Evolutionary conservation across 2,888 invertebrate species (phyloP).

Genomic region (Laspeyria flexula): DNA sequence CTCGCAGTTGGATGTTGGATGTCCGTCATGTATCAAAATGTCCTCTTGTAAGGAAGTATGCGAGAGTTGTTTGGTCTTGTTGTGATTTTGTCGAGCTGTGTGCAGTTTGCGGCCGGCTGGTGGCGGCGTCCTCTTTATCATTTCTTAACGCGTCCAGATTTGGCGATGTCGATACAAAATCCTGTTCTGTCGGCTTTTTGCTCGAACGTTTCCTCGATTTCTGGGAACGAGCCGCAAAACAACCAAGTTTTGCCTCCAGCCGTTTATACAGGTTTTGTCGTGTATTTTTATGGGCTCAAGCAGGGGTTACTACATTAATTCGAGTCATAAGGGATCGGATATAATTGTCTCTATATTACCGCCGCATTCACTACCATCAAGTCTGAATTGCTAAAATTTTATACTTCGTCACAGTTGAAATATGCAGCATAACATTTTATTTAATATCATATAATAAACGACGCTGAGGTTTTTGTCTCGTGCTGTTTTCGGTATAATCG

Average conservation of each 20-base stretch:
- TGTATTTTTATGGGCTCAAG: slow-evolving; percentile 79
- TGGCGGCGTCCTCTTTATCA: slow-evolving; percentile 81
- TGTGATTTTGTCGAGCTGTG: slow-evolving; percentile 57
- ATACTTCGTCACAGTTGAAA: slow-evolving; percentile 8
- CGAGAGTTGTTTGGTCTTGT: slow-evolving; percentile 45
- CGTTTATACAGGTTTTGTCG: slow-evolving; percentile 82
- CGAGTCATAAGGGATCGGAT: slow-evolving; percentile 63
- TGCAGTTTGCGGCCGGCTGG: slow-evolving; percentile 55
- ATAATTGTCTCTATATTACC: slow-evolving; percentile 47
- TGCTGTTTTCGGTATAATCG: slow-evolving; percentile 28
- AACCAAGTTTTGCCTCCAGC: slow-evolving; percentile 78
- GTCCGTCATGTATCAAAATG: slow-evolving; percentile 45
- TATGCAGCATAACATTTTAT: slow-evolving; percentile 12
- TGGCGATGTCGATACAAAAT: slow-evolving; percentile 82
- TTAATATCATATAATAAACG: slow-evolving; percentile 18
- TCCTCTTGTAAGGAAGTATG: slow-evolving; percentile 55
- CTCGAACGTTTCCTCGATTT: slow-evolving; percentile 80
- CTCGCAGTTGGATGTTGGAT: slow-evolving; percentile 21
- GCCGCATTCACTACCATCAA: slow-evolving; percentile 21
- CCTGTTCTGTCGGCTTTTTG: slow-evolving; percentile 83
- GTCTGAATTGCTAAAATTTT: slow-evolving; percentile 33
- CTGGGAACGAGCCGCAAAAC: slow-evolving; percentile 80
- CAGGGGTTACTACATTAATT: slow-evolving; percentile 70
- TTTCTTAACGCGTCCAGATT: slow-evolving; percentile 84
- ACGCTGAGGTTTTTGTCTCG: slow-evolving; percentile 15